phyloP scores from a whole-genome alignment of 2,797 vertebrate species.

The Margarornis squamiger region DNA sequence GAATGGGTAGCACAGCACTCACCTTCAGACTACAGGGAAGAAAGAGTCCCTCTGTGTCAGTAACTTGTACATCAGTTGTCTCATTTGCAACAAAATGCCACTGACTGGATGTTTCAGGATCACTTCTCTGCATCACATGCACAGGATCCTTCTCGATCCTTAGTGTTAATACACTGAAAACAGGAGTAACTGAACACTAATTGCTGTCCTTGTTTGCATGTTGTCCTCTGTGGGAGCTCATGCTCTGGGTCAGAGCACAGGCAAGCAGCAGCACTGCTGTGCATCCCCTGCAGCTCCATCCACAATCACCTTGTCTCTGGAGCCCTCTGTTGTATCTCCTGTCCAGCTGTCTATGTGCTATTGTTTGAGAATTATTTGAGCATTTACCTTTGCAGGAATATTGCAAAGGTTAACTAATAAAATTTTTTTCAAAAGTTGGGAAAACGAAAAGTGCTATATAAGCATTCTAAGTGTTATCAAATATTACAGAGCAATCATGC shows the following conservation, averaged over 20 bases:
- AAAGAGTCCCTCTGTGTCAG: neutral
- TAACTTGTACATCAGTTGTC: neutral
- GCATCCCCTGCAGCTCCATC: neutral
- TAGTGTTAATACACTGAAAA: neutral
- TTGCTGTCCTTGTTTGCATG: neutral
- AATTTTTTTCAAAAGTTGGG: fast-evolving
- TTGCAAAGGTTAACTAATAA: neutral
- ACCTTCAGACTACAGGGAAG: neutral
- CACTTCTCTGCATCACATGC: neutral
- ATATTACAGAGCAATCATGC: neutral
- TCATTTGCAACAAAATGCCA: neutral
- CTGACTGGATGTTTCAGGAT: neutral
- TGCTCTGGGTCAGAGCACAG: neutral
- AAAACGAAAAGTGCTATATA: neutral
- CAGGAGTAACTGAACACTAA: neutral
- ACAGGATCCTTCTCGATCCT: neutral
- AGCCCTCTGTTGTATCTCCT: neutral
- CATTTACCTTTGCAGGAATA: neutral
- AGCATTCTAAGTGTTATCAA: neutral
- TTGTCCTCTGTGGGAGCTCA: neutral
- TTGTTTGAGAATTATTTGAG: neutral
- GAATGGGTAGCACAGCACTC: neutral
- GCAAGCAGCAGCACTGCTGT: neutral
- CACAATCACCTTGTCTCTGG: neutral
- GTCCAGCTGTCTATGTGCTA: neutral